Evolutionary conservation across 2,113 vertebrate species (phyloP).

Genomic region (Labeo catla): DNA sequence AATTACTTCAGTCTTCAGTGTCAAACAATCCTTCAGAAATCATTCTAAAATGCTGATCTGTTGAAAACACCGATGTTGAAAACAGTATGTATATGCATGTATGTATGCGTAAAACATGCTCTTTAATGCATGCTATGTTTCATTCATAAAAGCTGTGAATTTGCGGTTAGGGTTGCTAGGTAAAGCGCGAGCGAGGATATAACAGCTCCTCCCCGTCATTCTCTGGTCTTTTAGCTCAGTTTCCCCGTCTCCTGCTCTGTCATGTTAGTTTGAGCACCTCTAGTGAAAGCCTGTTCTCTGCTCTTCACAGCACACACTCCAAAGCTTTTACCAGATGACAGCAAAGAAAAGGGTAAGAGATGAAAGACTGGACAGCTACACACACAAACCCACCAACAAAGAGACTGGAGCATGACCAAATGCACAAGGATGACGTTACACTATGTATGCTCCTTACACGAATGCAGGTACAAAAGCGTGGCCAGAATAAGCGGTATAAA

Average conservation of each 20-base stretch:
- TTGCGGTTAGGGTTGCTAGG: background rate
- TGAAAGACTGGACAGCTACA: conserved; percentile 30
- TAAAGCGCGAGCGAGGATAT: background rate
- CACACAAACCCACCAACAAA: conserved; percentile 13
- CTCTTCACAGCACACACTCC: conserved; percentile 65
- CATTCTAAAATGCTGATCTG: too few relatives aligned
- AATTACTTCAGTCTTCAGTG: too few relatives aligned
- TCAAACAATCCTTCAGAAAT: too few relatives aligned
- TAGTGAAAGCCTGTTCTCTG: conserved; percentile 69
- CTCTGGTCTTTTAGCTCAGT: conserved; percentile 18
- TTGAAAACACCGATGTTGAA: too few relatives aligned
- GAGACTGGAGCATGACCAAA: conserved; percentile 28
- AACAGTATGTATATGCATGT: too few relatives aligned
- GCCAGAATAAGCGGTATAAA: conserved; percentile 28
- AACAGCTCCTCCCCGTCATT: background rate
- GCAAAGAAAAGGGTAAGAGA: conserved; percentile 56
- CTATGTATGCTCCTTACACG: conserved; percentile 5
- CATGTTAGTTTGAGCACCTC: conserved; percentile 67
- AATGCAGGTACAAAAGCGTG: background rate
- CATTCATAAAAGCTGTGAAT: background rate
- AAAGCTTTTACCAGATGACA: conserved; percentile 65
- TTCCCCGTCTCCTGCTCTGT: conserved; percentile 48
- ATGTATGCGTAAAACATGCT: too few relatives aligned
- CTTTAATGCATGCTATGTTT: background rate
- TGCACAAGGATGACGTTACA: conserved; percentile 22